Conservation (phyloP, 2,113 vertebrate genomes). For the Jaculus jaculus region DNA sequence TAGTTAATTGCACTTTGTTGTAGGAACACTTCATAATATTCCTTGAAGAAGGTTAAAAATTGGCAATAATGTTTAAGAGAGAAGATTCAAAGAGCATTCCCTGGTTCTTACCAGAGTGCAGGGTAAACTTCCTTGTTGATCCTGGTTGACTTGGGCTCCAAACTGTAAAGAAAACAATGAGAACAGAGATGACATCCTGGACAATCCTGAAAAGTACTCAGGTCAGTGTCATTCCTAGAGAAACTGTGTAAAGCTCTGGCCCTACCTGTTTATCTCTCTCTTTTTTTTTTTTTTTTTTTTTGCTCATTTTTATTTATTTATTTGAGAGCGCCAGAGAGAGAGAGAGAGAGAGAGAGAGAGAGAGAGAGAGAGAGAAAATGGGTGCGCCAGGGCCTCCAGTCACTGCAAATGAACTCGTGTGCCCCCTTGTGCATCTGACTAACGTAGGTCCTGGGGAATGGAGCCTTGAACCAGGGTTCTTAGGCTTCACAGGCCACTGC, state of each 20-base stretch:
- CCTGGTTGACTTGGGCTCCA: neutral
- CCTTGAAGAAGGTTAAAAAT: neutral
- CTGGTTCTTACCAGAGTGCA: neutral
- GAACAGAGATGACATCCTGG: constrained; percentile 17
- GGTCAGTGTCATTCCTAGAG: constrained; percentile 65
- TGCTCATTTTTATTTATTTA: too few relatives aligned
- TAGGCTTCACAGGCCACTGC: too few relatives aligned
- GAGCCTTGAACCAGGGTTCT: too few relatives aligned
- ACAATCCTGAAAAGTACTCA: constrained; percentile 60
- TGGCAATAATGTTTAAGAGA: constrained; percentile 24
- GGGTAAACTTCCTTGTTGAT: neutral
- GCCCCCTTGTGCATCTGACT: too few relatives aligned
- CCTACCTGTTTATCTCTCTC: neutral
- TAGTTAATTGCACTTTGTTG: constrained; percentile 15
- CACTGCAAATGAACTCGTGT: too few relatives aligned
- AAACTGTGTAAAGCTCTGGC: constrained; percentile 38
- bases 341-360: too few relatives aligned
- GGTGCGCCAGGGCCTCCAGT: too few relatives aligned
- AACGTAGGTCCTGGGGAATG: too few relatives aligned
- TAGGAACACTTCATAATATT: neutral
- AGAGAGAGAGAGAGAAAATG: too few relatives aligned
- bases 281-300: too few relatives aligned
- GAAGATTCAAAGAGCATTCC: neutral
- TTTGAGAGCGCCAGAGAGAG: too few relatives aligned
- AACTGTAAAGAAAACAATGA: neutral